A percentile compares a stretch with the other conserved stretches of the same genome.
Conservation (phyloP, 2,113 vertebrate species). For the Barnardius zonarius region DNA sequence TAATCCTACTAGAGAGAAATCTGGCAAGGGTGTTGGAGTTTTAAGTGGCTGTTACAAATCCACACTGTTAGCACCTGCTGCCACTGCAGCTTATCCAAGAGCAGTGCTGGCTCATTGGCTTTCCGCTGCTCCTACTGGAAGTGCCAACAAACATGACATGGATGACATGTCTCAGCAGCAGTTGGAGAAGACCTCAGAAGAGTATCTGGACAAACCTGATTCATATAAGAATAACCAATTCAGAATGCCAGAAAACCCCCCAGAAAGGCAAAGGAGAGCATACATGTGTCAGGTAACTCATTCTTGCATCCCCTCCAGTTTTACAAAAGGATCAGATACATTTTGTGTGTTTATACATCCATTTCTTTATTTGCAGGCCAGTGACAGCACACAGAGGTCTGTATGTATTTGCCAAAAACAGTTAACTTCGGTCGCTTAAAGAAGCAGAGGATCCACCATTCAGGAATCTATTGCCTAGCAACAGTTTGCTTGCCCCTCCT, state of each 20-base stretch:
- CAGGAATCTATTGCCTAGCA: constrained; percentile 42
- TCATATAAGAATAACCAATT: background rate
- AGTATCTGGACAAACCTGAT: background rate
- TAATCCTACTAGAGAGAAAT: background rate
- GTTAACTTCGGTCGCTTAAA: constrained; percentile 28
- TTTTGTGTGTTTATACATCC: background rate
- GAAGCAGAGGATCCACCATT: background rate
- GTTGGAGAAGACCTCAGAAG: background rate
- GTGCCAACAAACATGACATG: background rate
- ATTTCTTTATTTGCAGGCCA: background rate
- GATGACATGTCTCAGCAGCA: background rate
- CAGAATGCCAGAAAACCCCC: background rate
- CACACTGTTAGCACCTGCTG: constrained; percentile 21
- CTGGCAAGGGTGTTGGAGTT: background rate
- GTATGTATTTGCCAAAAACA: background rate
- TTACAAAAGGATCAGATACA: background rate
- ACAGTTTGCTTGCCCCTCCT: background rate
- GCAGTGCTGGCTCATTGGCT: background rate
- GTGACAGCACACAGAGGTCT: background rate
- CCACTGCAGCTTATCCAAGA: constrained; percentile 5
- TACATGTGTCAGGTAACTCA: background rate
- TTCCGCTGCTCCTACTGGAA: background rate
- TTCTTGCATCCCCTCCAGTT: background rate
- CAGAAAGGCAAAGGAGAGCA: background rate
- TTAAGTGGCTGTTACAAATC: constrained; percentile 20